Conservation (phyloP, 1,140 invertebrate genomes). For the Palaemon carinicauda region DNA sequence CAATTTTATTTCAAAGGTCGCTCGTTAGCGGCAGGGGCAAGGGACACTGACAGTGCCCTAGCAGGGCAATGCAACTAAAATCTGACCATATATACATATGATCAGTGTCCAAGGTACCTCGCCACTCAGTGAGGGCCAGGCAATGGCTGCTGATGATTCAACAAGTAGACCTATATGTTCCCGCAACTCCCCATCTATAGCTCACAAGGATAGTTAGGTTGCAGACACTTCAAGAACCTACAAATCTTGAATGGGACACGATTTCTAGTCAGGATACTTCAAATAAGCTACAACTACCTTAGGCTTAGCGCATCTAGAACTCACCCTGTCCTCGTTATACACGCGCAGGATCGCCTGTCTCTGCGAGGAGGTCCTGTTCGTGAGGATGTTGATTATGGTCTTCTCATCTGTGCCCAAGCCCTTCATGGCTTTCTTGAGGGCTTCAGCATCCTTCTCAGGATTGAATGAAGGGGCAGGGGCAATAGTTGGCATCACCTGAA, state of each 20-base stretch:
- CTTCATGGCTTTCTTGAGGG: slow-evolving; percentile 89
- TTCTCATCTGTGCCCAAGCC: slow-evolving; percentile 64
- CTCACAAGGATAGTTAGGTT: too few relatives aligned
- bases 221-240: not conserved
- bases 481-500: not conserved
- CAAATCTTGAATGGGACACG: not conserved
- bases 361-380: slow-evolving; percentile 78
- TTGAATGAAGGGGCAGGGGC: slow-evolving; percentile 74
- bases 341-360: slow-evolving; percentile 77
- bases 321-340: slow-evolving; percentile 36
- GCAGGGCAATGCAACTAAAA: too few relatives aligned
- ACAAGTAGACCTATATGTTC: too few relatives aligned
- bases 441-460: slow-evolving; percentile 84
- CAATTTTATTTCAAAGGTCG: too few relatives aligned
- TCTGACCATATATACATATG: too few relatives aligned
- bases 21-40: too few relatives aligned
- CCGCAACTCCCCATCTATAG: too few relatives aligned
- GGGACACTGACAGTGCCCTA: too few relatives aligned
- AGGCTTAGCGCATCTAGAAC: not conserved
- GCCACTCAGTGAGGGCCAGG: too few relatives aligned
- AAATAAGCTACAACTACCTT: too few relatives aligned
- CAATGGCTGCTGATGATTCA: too few relatives aligned
- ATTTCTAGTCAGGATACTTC: not conserved
- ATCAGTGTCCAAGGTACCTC: too few relatives aligned
- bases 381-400: slow-evolving; percentile 61